These are phyloP conservation scores for Ictalurus furcatus DNA, from an alignment of 2,113 vertebrate genomes.

Conservation along the genomic window DNA sequence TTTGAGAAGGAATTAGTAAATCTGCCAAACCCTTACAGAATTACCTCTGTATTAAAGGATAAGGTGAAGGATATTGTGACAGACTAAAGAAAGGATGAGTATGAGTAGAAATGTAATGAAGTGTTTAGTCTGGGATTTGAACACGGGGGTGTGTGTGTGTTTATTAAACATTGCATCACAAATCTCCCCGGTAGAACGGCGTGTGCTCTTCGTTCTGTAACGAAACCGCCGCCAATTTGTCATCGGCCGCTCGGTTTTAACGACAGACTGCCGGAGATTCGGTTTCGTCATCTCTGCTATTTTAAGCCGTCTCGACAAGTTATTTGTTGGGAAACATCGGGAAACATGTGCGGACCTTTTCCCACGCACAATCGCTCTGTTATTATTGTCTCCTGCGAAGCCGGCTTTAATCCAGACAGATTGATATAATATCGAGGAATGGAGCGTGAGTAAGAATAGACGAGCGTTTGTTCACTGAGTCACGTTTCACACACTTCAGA, in stretches of 20 bases:
- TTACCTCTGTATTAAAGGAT: not conserved
- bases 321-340: conserved; percentile 25
- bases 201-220: not conserved
- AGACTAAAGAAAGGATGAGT: not conserved
- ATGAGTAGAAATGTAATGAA: not conserved
- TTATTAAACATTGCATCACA: not conserved
- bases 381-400: conserved; percentile 20
- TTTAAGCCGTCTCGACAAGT: not conserved
- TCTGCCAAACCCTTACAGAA: not conserved
- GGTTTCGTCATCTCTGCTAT: not conserved
- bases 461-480: conserved; percentile 21
- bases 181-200: not conserved
- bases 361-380: not conserved
- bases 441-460: not conserved
- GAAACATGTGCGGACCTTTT: not conserved
- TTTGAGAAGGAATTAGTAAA: not conserved
- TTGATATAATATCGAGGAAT: conserved; percentile 1
- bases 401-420: conserved; percentile 27
- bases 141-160: not conserved
- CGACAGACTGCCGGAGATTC: not conserved
- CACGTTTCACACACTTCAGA: conserved; percentile 20
- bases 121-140: not conserved
- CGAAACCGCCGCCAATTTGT: not conserved
- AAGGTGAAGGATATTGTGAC: not conserved
- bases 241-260: not conserved